Conservation (phyloP, 2,888 invertebrate genomes). For the Volucella inflata region DNA sequence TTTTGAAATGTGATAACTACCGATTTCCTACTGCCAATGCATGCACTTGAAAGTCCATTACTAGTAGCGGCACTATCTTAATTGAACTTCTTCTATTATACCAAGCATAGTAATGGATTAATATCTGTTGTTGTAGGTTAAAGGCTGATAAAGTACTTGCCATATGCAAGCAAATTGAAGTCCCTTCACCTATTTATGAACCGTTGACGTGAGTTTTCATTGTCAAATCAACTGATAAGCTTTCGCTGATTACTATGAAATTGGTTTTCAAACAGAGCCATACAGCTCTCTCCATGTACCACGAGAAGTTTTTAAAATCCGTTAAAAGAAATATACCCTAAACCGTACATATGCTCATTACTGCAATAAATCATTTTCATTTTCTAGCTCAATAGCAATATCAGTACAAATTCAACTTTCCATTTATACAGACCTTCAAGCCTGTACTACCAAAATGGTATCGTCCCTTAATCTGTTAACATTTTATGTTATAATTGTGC, state of each 20-base stretch:
- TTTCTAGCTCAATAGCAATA: not conserved
- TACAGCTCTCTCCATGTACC: too few relatives aligned
- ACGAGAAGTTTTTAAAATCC: not conserved
- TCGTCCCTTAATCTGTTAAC: constrained; percentile 3
- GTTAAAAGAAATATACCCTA: not conserved
- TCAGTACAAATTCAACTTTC: constrained; percentile 35
- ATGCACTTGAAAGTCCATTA: not conserved
- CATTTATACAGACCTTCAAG: constrained; percentile 15
- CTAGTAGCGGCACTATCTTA: constrained; percentile 51
- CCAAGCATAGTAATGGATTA: constrained; percentile 22
- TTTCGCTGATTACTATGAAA: too few relatives aligned
- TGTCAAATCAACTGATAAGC: too few relatives aligned
- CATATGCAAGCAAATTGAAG: not conserved
- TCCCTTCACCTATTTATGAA: not conserved
- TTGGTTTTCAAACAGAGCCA: too few relatives aligned
- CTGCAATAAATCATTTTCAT: not conserved
- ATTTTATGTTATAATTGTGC: constrained; percentile 2
- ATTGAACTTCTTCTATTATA: constrained; percentile 30
- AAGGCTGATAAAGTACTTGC: not conserved
- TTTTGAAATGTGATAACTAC: constrained; percentile 20
- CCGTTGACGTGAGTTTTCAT: too few relatives aligned
- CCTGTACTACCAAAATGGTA: constrained; percentile 25
- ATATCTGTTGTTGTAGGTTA: constrained; percentile 9
- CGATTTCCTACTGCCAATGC: not conserved
- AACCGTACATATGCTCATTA: not conserved